Evolutionary conservation across 1,140 invertebrate genomes (phyloP).

Genomic region (Drosophila santomea): DNA sequence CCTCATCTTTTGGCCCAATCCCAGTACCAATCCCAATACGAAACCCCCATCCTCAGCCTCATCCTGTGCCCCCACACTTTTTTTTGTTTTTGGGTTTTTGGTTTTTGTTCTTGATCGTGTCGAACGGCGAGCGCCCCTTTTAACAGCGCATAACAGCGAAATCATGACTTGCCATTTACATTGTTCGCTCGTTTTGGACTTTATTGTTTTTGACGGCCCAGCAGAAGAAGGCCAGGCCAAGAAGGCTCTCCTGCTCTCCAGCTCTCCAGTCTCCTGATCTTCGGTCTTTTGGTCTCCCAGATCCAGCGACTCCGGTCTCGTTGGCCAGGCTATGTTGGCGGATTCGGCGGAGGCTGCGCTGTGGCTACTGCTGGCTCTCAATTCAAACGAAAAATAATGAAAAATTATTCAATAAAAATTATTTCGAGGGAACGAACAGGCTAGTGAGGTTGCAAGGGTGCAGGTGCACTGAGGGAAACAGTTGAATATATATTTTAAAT

Average conservation of each 20-base stretch:
- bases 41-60: constrained; percentile 19
- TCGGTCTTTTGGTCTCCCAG: neutral
- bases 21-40: neutral
- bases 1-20: constrained; percentile 33
- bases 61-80: constrained; percentile 53
- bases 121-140: constrained; percentile 84
- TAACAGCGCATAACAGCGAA: constrained; percentile 84
- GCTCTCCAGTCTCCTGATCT: neutral
- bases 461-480: constrained; percentile 11
- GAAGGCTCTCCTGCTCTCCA: constrained; percentile 3
- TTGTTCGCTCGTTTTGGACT: constrained; percentile 84
- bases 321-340: constrained; percentile 37
- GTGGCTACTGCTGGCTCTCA: constrained; percentile 61
- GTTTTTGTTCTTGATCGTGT: constrained; percentile 84
- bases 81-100: constrained; percentile 50
- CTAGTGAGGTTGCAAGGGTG: constrained; percentile 14
- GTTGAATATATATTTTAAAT: neutral
- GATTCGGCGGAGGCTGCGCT: constrained; percentile 17
- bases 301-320: constrained; percentile 11
- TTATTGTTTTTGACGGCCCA: constrained; percentile 83
- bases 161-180: constrained; percentile 85
- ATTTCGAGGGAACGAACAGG: constrained; percentile 63
- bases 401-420: constrained; percentile 85
- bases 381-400: constrained; percentile 84
- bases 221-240: constrained; percentile 26